Base-by-base conservation (phyloP, 2,113 vertebrate species). In the Tragulus kanchil region DNA sequence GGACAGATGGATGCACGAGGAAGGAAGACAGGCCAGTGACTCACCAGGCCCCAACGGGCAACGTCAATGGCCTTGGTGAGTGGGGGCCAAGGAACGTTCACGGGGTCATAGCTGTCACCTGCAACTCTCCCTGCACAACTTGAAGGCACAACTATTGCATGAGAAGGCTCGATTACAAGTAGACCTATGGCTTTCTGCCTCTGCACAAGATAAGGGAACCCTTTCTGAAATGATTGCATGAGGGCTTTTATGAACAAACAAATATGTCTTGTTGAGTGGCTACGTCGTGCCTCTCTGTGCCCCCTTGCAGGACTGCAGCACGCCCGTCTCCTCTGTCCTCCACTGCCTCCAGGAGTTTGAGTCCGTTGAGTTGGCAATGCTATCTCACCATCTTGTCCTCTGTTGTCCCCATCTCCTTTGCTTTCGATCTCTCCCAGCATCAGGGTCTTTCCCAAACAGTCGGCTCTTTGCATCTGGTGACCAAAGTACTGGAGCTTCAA, bases 1-100 rank as follows among this genome's bases (percentile, higher is more conserved):
- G 79, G 93, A 83, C 88, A 87, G 94, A 71, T 89, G 92, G 93
- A 19, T 65, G 92, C 50, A 78, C 62, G 26, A 77, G 15, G 85
- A 91, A 67, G 78, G 52, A 31, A 93, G 69, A n/a, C 10, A 23
- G 73, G 28, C 23, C 56, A 54, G 42, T 61, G 95, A 61, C 23
- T 89, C 64, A n/a, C 58, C 50, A 11, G 23, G 52, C 82, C 77
- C 25, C 28, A 36, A 45, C 15, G 28, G 50, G 77, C 71, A 26
- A 54, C 92, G 69, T 31, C 71, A 42, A 15, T 0, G 71, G 58
- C 15, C 31, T 65, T 19, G 58, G 59, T 81, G 59, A 73, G 19
- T 48, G 9, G 1, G 28, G 64, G 8, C 16, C 2, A 16, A 73
- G 48, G 61, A 31, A 19, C 1, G 3, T 42, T 23, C 2, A 0